These are phyloP conservation scores for Holcopasites calliopsidis DNA, from an alignment of 1,140 invertebrate genomes.

Conservation along the genomic window DNA sequence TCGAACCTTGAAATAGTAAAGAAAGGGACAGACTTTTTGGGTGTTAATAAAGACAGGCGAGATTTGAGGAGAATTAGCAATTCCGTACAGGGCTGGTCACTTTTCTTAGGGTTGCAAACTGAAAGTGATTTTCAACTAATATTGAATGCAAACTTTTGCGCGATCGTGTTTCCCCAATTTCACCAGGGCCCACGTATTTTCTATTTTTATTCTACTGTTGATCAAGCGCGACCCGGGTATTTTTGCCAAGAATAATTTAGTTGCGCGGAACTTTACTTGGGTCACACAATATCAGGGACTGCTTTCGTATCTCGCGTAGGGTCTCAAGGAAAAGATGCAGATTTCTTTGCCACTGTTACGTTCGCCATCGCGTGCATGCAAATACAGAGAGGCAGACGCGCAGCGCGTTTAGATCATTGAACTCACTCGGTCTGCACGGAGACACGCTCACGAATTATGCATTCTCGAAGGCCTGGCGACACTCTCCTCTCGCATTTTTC, in stretches of 20 bases:
- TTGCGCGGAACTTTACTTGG: no score
- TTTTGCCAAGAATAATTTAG: neutral
- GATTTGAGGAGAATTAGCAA: no score
- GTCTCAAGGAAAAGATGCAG: neutral
- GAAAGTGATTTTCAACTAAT: no score
- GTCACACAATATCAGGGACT: neutral
- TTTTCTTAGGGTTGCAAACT: no score
- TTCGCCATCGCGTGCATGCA: slow-evolving; percentile 39
- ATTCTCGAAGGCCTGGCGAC: neutral
- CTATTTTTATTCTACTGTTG: neutral
- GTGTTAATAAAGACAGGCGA: no score
- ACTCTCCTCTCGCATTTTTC: neutral
- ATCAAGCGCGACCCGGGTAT: no score
- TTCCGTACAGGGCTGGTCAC: no score
- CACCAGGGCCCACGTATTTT: neutral
- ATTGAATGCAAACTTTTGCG: neutral
- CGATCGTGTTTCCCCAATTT: neutral
- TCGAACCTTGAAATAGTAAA: neutral
- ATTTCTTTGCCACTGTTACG: neutral
- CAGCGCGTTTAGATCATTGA: slow-evolving; percentile 33
- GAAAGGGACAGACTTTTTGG: neutral
- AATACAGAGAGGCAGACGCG: slow-evolving; percentile 10
- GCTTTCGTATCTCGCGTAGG: neutral
- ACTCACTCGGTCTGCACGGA: slow-evolving; percentile 15
- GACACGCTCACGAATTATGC: slow-evolving; percentile 22